Evolutionary conservation across 1,140 invertebrate genomes (phyloP), one percentile per base, ranked within the genome.

Genomic region (Phymastichus coffea): DNA sequence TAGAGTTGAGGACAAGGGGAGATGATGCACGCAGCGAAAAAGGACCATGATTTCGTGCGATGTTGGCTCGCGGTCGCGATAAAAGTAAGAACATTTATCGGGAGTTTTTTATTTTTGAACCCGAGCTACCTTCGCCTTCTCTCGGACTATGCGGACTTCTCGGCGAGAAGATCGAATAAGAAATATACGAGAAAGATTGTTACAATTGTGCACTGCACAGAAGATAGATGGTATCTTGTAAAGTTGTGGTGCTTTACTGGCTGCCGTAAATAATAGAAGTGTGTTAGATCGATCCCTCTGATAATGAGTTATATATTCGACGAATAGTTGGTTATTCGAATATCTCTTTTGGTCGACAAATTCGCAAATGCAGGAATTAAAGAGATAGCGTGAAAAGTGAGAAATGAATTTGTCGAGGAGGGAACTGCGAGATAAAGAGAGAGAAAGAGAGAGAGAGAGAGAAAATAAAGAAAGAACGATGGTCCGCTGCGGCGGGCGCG

Each of bases 61-160:
- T 53, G 48, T 38, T 59, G n/a, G 49, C 35, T 48, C 17, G 28
- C 2, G 12, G 10, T 48, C 20, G n/a, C 38, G 43, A 58, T 57
- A 63, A 58, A 57, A 58, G 40, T 43, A 41, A 54, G 43, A 22
- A 63, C 58, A 63, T 57, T 57, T 57, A 57, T 57, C 44, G 55
- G 12, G 55, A 63, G 58, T 57, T 63, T 57, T 56, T 46, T 43
- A 28, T n/a, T n/a, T n/a, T n/a, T n/a, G n/a, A n/a, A n/a, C n/a
- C n/a, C n/a, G n/a, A n/a, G n/a, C n/a, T n/a, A n/a, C n/a, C n/a
- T n/a, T n/a, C n/a, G n/a, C n/a, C n/a, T n/a, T n/a, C n/a, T n/a
- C n/a, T n/a, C n/a, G n/a, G n/a, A n/a, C 22, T 33, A 22, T 25
- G 33, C 19, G 48, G 38, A 19, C 30, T 4, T 23, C 37, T 52